Evolutionary conservation across 2,888 invertebrate genomes (phyloP).

Genomic region (Lomographa bimaculata): DNA sequence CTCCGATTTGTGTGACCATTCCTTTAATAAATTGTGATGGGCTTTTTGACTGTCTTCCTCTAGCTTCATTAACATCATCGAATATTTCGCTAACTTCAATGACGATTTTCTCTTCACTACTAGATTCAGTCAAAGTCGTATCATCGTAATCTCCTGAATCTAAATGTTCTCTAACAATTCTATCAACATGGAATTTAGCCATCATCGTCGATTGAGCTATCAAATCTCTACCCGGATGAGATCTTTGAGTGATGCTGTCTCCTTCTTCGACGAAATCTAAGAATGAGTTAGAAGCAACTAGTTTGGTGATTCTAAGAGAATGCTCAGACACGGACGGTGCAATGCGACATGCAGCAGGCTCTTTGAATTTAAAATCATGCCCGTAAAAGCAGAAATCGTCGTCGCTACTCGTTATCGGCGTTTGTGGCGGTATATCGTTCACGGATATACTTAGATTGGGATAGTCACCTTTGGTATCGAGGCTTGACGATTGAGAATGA

Average conservation of each 20-base stretch:
- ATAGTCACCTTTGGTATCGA: conserved; percentile 80
- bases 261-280: conserved; percentile 67
- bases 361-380: conserved; percentile 73
- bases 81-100: conserved; percentile 47
- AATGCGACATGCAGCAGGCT: conserved; percentile 67
- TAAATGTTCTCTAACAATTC: conserved; percentile 65
- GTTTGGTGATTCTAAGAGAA: conserved; percentile 62
- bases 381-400: conserved; percentile 73
- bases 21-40: conserved; percentile 58
- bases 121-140: conserved; percentile 69
- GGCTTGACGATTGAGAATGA: conserved; percentile 62
- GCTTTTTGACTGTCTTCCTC: conserved; percentile 49
- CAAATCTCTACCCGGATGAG: conserved; percentile 60
- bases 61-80: conserved; percentile 41
- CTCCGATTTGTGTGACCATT: conserved; percentile 54
- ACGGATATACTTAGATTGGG: conserved; percentile 62
- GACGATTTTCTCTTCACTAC: conserved; percentile 67
- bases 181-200: conserved; percentile 73
- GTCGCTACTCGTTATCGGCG: conserved; percentile 72
- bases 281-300: conserved; percentile 67
- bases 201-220: conserved; percentile 73
- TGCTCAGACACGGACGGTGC: conserved; percentile 67
- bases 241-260: conserved; percentile 64
- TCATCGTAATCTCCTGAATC: conserved; percentile 71
- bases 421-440: conserved; percentile 66